Evolutionary conservation across 2,888 invertebrate species (phyloP), one percentile per base, ranked within the genome.

Genomic region (Fabriciana adippe): DNA sequence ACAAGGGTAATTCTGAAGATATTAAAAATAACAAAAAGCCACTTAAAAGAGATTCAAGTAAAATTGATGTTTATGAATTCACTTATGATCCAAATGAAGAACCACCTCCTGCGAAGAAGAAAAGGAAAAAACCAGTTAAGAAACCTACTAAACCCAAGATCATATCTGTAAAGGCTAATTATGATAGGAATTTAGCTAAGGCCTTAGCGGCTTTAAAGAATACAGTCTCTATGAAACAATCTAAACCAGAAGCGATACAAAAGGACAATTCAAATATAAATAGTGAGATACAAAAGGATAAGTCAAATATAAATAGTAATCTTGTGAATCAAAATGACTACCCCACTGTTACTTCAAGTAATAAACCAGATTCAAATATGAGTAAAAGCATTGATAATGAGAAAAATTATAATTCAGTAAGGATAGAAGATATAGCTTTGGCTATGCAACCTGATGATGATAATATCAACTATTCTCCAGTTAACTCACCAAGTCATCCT

Each of bases 41-140:
- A 14, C 51, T 75, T 0, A 80, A 80, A 61, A 77, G 82, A 69
- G 75, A 76, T 68, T 77, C 78, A 11, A 81, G 81, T 69, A 81
- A 83, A 56, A 69, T 83, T 66, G 91, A 92, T 78, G 77, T 92
- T 3, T 93, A 93, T 76, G 93, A 93, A 73, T 93, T 93, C 65
- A 92, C 92, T 18, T 93, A 80, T 82, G 90, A 93, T 72, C 92
- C 93, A 0, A 80, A 81, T 70, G 90, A 92, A 57, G 92, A 93
- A 78, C 92, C 92, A 14, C 75, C 82, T 63, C 86, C 85, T 18
- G 80, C 81, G 57, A 92, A 92, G 75, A 92, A 90, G 72, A 92
- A 91, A 72, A 81, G 81, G 13, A 91, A 86, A 70, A 86, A 76
- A 18, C 76, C 79, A 1, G 83, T 78, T 55, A 90, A 83, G 73